Evolutionary conservation across 2,113 vertebrate species (phyloP).

Genomic region (Pipa parva): DNA sequence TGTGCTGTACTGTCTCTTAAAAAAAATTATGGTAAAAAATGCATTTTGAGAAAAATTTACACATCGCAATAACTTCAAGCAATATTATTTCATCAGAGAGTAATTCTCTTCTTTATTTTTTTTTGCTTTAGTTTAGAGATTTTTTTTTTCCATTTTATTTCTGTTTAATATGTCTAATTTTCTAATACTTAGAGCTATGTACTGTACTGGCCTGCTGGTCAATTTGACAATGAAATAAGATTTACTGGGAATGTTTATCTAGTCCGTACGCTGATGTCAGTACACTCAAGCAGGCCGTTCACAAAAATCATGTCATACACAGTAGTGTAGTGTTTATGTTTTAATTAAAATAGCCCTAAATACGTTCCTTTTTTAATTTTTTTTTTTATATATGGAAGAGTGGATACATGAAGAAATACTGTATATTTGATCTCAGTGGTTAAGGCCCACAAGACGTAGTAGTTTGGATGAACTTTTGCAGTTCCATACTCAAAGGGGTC

Average conservation of each 20-base stretch:
- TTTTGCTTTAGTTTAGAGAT: slow-evolving; percentile 15
- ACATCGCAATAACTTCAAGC: slow-evolving; percentile 39
- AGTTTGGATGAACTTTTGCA: no score
- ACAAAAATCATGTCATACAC: no score
- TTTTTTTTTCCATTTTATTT: slow-evolving; percentile 22
- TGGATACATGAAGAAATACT: no score
- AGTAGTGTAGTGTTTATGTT: no score
- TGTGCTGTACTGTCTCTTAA: background rate
- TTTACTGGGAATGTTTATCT: background rate
- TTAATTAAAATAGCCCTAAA: no score
- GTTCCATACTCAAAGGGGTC: no score
- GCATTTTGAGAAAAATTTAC: slow-evolving; percentile 30
- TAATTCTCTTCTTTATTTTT: slow-evolving; percentile 27
- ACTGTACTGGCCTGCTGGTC: slow-evolving; percentile 14
- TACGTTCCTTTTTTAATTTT: no score
- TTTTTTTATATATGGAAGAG: no score
- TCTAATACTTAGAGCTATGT: slow-evolving; percentile 17
- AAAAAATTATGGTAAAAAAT: slow-evolving; percentile 25
- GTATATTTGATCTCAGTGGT: no score
- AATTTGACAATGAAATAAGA: slow-evolving; percentile 8
- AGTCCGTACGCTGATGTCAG: no score
- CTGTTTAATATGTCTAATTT: slow-evolving; percentile 29
- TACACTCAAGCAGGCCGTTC: no score
- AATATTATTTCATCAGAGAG: slow-evolving; percentile 39
- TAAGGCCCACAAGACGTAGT: no score